Evolutionary conservation across 2,113 vertebrate species (phyloP).

Genomic region (Chaetops frenatus): DNA sequence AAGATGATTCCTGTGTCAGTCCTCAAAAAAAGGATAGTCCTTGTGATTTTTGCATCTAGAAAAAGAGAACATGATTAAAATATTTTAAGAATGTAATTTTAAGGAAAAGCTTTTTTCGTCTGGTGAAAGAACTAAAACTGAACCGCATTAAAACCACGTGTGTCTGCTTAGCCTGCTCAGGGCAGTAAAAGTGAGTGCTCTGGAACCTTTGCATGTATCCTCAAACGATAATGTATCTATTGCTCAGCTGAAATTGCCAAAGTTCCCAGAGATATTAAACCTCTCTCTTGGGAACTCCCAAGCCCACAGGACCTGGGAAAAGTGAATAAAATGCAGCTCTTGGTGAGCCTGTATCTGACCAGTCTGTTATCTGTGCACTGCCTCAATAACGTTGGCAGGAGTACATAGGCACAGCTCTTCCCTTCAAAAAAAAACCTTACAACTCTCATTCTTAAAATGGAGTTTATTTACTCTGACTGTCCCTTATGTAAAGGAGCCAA

Average conservation of each 20-base stretch:
- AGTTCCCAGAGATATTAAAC: background rate
- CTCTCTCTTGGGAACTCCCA: background rate
- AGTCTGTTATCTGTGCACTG: background rate
- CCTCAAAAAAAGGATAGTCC: background rate
- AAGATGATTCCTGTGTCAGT: background rate
- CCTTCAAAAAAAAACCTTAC: background rate
- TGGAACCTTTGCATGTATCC: accelerated
- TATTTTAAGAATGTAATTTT: background rate
- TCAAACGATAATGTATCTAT: background rate
- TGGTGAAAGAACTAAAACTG: background rate
- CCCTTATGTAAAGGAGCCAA: background rate
- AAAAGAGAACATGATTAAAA: background rate
- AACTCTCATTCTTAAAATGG: background rate
- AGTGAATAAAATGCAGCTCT: background rate
- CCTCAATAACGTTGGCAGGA: background rate
- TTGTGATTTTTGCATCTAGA: background rate
- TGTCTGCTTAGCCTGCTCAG: background rate
- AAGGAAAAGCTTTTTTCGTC: background rate
- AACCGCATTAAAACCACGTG: accelerated
- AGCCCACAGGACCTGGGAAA: background rate
- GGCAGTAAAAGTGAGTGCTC: background rate
- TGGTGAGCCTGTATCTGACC: background rate
- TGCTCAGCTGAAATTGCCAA: background rate
- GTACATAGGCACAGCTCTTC: background rate
- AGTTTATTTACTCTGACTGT: background rate